Conservation (phyloP, 2,888 invertebrate genomes). For the Chymomyza caudatula region DNA sequence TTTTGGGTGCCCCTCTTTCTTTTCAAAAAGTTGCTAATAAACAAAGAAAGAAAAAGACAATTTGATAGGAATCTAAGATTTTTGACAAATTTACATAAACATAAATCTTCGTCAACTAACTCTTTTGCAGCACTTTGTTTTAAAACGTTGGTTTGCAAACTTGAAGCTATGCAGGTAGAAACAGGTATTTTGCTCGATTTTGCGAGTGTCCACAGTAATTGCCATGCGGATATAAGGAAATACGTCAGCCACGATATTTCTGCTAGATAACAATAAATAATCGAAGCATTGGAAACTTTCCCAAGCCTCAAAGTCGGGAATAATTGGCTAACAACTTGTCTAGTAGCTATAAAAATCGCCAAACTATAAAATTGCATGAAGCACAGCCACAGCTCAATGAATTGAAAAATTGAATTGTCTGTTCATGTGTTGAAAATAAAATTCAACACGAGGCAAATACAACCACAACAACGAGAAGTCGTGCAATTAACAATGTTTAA, state of each 20-base stretch:
- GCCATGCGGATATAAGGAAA: background rate
- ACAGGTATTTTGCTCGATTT: background rate
- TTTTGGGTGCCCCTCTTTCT: too few relatives aligned
- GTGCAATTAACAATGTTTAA: background rate
- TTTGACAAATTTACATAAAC: too few relatives aligned
- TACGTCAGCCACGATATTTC: too few relatives aligned
- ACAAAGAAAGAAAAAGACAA: too few relatives aligned
- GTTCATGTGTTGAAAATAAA: conserved; percentile 6
- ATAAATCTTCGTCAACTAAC: too few relatives aligned
- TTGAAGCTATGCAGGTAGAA: too few relatives aligned
- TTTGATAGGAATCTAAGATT: too few relatives aligned
- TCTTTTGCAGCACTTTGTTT: too few relatives aligned
- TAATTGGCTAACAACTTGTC: background rate
- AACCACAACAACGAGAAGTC: background rate
- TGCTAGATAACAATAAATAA: background rate
- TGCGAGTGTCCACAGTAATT: background rate
- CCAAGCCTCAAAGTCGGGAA: background rate
- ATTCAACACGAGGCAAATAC: conserved; percentile 7
- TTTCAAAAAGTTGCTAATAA: too few relatives aligned
- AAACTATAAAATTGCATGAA: conserved; percentile 22
- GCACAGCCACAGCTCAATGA: conserved; percentile 28
- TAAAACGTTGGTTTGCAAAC: too few relatives aligned
- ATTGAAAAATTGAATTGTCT: conserved; percentile 44
- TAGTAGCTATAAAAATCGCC: background rate
- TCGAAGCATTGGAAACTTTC: background rate